A percentile compares a stretch with the other conserved stretches of the same genome.
These are phyloP conservation scores for Zeugodacus cucurbitae DNA, from an alignment of 1,140 invertebrate species.

Conservation along the genomic window DNA sequence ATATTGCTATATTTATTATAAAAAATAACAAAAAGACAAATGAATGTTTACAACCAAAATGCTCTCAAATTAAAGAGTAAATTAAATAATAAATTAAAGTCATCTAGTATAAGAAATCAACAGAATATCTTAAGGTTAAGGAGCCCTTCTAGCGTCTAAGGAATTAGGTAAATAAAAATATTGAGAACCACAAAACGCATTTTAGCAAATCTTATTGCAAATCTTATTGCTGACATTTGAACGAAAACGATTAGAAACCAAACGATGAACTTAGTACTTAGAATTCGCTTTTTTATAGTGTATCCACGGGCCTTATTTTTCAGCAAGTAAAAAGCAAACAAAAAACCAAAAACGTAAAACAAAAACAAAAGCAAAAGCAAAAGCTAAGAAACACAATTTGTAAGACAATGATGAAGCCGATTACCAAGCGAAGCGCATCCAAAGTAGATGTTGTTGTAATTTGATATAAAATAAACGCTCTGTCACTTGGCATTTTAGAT, in stretches of 20 bases:
- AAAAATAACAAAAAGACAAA: not conserved
- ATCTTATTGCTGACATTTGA: slow-evolving; percentile 31
- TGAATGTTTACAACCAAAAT: not conserved
- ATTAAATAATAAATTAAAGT: not conserved
- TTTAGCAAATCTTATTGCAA: slow-evolving; percentile 38
- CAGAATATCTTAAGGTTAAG: not conserved
- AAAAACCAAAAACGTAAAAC: not conserved
- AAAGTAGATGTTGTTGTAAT: not conserved
- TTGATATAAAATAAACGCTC: not conserved
- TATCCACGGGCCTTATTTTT: slow-evolving; percentile 66
- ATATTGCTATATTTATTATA: not conserved
- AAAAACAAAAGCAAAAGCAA: not conserved
- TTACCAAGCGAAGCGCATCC: not conserved
- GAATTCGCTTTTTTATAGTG: slow-evolving; percentile 50
- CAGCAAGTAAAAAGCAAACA: slow-evolving; percentile 11
- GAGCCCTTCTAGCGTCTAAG: not conserved
- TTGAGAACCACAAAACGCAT: slow-evolving; percentile 16
- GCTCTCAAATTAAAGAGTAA: not conserved
- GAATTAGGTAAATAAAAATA: slow-evolving; percentile 13
- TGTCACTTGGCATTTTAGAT: not conserved
- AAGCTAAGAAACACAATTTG: not conserved
- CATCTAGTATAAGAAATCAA: not conserved
- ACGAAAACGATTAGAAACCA: slow-evolving; percentile 12
- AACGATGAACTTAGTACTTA: slow-evolving; percentile 27
- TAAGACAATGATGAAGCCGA: not conserved